These are phyloP conservation scores for Buceros bicornis DNA, from an alignment of 2,797 vertebrate genomes.

Conservation along the genomic window DNA sequence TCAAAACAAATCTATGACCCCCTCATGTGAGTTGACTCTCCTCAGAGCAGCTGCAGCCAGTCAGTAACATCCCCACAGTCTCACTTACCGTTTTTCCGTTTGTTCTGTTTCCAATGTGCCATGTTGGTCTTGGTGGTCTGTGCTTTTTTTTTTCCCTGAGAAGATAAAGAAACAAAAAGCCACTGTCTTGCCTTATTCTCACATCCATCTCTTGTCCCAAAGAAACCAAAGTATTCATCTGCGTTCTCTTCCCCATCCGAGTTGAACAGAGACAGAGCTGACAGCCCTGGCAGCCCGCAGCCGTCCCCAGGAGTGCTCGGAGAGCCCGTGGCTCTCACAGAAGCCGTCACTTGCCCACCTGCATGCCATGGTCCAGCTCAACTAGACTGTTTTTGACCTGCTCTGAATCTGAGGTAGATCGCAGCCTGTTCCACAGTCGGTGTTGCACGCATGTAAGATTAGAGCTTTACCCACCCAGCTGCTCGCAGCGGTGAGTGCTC, in stretches of 20 bases:
- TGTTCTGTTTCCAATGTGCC: neutral
- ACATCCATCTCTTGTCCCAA: neutral
- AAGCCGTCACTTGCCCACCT: neutral
- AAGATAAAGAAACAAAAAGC: neutral
- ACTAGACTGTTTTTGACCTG: neutral
- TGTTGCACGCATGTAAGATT: too few species aligned
- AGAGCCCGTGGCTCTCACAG: neutral
- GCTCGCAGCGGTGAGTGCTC: neutral
- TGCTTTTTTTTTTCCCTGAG: neutral
- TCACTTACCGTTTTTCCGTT: neutral
- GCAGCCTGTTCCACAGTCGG: neutral
- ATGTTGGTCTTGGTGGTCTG: neutral
- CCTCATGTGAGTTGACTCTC: neutral
- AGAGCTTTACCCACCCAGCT: neutral
- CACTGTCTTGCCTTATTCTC: neutral
- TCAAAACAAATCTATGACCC: neutral
- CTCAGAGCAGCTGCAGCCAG: neutral
- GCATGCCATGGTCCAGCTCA: rapidly evolving
- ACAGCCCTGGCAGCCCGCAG: neutral
- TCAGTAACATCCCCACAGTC: neutral
- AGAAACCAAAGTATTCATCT: neutral
- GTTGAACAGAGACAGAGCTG: neutral
- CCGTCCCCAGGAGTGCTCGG: neutral
- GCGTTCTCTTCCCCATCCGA: rapidly evolving
- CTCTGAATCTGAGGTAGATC: neutral